Conservation (phyloP, 1,140 invertebrate species). For the Thaumatotibia leucotreta region DNA sequence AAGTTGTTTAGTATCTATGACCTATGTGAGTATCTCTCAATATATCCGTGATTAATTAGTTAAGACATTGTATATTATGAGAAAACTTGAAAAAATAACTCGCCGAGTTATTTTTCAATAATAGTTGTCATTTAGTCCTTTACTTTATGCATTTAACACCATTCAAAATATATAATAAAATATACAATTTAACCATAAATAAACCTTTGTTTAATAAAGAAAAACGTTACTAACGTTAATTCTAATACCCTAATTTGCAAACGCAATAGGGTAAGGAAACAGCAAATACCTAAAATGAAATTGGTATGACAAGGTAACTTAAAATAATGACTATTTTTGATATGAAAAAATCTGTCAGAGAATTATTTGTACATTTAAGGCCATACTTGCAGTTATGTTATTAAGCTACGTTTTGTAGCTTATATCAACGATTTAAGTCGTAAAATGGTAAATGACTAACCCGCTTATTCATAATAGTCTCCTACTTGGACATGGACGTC, state of each 20-base stretch:
- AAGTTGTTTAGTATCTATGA: no score
- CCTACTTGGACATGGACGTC: no score
- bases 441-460: no score
- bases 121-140: background rate
- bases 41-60: no score
- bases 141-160: background rate
- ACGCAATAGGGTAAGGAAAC: background rate
- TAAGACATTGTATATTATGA: no score
- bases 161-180: background rate
- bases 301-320: slow-evolving; percentile 14
- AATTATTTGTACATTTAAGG: background rate
- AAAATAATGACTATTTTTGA: background rate
- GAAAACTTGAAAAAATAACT: background rate
- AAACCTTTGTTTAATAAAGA: background rate
- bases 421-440: no score
- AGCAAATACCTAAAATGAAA: background rate
- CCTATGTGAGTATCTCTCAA: no score
- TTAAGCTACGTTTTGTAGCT: no score
- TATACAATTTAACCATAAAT: background rate
- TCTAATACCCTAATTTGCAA: background rate
- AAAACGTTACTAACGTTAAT: slow-evolving; percentile 6
- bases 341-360: background rate
- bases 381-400: background rate
- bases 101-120: background rate
- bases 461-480: no score